Conservation (phyloP, 2,797 vertebrate species). For the Phalanger gymnotis region DNA sequence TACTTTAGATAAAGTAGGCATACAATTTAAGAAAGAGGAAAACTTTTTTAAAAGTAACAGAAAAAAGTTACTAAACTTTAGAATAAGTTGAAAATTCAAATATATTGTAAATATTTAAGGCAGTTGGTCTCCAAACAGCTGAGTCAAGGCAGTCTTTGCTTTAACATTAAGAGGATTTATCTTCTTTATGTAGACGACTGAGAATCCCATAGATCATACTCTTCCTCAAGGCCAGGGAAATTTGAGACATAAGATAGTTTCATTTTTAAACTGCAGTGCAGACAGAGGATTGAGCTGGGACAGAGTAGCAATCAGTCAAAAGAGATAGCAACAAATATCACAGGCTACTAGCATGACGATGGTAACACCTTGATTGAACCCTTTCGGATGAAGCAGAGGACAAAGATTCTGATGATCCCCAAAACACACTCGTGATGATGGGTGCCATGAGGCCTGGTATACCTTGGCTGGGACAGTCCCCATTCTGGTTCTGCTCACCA, state of each 20-base stretch:
- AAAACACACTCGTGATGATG: too few species aligned
- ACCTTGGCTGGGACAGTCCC: too few species aligned
- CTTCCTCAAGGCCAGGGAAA: conserved; percentile 90
- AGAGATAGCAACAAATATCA: too few species aligned
- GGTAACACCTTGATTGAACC: too few species aligned
- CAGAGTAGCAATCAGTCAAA: conserved; percentile 97
- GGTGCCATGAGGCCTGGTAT: too few species aligned
- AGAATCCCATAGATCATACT: conserved; percentile 51
- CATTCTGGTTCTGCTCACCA: too few species aligned
- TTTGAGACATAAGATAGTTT: conserved; percentile 93
- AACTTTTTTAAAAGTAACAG: neutral
- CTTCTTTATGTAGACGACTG: conserved; percentile 79
- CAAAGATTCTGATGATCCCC: too few species aligned
- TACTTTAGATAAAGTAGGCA: neutral
- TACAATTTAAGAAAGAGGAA: neutral
- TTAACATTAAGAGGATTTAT: neutral
- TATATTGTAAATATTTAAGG: neutral
- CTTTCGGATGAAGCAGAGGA: too few species aligned
- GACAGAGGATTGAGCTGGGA: conserved; percentile 96
- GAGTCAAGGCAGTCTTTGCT: neutral
- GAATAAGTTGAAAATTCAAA: neutral
- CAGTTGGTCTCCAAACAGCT: neutral
- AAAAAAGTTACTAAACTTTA: neutral
- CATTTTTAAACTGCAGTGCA: conserved; percentile 91
- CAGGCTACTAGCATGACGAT: too few species aligned